phyloP scores from a whole-genome alignment of 2,797 vertebrate genomes.

The Enteromius paludinosus region DNA sequence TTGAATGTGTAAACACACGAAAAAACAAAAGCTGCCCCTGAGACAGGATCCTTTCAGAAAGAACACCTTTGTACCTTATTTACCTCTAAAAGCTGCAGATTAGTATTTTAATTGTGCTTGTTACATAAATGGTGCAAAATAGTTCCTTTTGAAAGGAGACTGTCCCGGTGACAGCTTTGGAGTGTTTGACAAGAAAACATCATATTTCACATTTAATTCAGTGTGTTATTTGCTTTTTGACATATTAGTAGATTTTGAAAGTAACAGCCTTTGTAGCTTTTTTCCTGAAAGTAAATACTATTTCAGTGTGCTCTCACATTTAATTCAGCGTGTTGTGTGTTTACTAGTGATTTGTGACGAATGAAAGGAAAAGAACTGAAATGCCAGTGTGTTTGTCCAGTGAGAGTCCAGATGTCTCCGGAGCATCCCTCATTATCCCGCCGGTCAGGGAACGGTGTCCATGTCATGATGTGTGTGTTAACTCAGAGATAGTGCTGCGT shows the following conservation, averaged over 20 bases:
- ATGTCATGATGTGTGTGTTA: not conserved
- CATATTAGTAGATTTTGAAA: too few relatives aligned
- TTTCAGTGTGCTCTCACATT: not conserved
- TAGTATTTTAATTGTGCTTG: too few relatives aligned
- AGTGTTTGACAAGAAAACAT: too few relatives aligned
- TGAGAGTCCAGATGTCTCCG: not conserved
- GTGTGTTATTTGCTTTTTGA: too few relatives aligned
- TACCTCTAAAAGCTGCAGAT: not conserved
- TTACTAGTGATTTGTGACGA: not conserved
- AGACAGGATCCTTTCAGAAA: not conserved
- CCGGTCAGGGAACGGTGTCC: not conserved
- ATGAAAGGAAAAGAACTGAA: not conserved
- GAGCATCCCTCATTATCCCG: conserved; percentile 12
- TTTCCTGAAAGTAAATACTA: not conserved
- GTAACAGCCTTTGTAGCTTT: not conserved
- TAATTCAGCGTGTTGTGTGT: not conserved
- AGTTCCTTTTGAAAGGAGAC: too few relatives aligned
- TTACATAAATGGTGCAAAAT: too few relatives aligned
- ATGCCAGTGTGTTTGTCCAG: not conserved
- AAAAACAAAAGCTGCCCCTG: not conserved
- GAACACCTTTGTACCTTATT: not conserved
- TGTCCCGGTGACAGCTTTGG: too few relatives aligned
- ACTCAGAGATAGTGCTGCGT: not conserved
- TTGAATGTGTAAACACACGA: not conserved
- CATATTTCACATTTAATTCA: too few relatives aligned